A percentile compares a stretch with the other conserved stretches of the same genome.
Evolutionary conservation across 2,113 vertebrate genomes (phyloP).

Genomic region (Aptenodytes forsteri): DNA sequence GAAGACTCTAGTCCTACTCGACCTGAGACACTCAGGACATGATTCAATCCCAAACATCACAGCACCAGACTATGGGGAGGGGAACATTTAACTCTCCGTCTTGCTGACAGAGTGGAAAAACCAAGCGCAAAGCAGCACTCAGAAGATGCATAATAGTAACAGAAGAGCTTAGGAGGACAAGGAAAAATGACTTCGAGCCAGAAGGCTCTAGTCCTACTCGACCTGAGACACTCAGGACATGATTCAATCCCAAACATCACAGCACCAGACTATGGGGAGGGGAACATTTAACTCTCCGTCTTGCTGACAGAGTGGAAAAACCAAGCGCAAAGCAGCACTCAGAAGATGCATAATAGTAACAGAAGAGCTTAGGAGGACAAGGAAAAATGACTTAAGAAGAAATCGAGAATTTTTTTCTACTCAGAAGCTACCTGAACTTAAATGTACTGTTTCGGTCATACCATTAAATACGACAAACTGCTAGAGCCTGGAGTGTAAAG

Average conservation of each 20-base stretch:
- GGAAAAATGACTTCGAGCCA: neutral
- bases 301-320: neutral
- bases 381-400: neutral
- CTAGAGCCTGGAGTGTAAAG: neutral
- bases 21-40: fast-evolving
- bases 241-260: neutral
- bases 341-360: neutral
- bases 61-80: neutral
- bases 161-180: neutral
- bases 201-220: neutral
- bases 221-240: fast-evolving
- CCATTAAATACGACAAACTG: neutral
- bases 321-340: neutral
- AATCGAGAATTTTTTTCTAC: neutral
- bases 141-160: neutral
- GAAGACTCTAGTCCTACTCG: neutral
- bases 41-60: neutral
- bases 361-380: neutral
- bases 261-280: neutral
- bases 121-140: neutral
- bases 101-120: neutral
- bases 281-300: neutral
- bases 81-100: neutral
- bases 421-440: neutral
- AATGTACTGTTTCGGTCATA: neutral